These are phyloP conservation scores for Ivindomyrus marchei DNA, from an alignment of 2,113 vertebrate species.

Conservation along the genomic window DNA sequence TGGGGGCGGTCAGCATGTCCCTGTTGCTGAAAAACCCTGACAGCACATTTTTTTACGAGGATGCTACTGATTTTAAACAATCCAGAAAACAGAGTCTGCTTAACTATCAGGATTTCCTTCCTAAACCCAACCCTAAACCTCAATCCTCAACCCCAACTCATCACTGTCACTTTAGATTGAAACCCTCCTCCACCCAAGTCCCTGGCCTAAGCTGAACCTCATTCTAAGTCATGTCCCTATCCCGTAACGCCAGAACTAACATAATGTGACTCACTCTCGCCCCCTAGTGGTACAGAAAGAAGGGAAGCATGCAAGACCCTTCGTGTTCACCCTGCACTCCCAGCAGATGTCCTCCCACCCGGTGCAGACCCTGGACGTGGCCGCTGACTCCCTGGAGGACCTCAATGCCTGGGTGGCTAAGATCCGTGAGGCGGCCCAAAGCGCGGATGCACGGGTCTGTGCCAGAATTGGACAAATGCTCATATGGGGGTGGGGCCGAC, in stretches of 20 bases:
- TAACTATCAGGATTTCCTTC: neutral
- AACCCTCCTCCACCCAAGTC: neutral
- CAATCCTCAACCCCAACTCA: neutral
- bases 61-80: neutral
- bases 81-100: neutral
- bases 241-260: neutral
- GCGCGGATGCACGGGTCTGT: slow-evolving; percentile 61
- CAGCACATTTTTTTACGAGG: neutral
- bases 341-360: slow-evolving; percentile 60
- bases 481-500: too few species aligned
- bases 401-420: slow-evolving; percentile 53
- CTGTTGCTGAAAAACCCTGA: neutral
- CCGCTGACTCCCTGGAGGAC: slow-evolving; percentile 55
- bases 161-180: neutral
- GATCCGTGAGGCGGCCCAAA: slow-evolving; percentile 60
- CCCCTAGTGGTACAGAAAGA: slow-evolving; percentile 59
- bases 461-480: neutral
- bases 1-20: neutral
- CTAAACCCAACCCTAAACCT: neutral
- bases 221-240: neutral
- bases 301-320: slow-evolving; percentile 51
- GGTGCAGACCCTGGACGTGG: slow-evolving; percentile 56
- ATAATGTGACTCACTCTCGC: neutral
- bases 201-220: neutral
- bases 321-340: slow-evolving; percentile 61